phyloP scores from a whole-genome alignment of 2,888 invertebrate species.

The Conistra vaccinii region DNA sequence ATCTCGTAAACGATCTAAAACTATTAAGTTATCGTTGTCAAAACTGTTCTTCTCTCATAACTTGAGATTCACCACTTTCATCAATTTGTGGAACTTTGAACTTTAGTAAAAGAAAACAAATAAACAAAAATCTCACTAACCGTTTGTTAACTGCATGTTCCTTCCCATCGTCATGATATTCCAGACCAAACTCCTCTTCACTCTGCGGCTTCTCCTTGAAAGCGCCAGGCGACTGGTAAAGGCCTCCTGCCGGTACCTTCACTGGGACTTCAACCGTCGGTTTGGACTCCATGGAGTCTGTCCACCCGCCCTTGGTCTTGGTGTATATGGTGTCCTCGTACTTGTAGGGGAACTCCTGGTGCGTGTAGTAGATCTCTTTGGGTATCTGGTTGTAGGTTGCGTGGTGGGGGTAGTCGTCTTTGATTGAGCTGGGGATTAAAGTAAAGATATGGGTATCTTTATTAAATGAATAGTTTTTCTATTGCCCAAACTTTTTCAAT shows the following conservation, averaged over 20 bases:
- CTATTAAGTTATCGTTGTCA: not conserved
- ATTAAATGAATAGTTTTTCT: not conserved
- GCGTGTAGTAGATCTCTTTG: conserved; percentile 68
- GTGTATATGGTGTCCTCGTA: conserved; percentile 74
- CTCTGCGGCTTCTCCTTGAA: conserved; percentile 78
- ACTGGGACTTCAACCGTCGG: conserved; percentile 80
- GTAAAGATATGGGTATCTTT: not conserved
- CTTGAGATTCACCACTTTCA: not conserved
- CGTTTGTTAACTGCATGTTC: conserved; percentile 76
- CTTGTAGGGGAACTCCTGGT: conserved; percentile 79
- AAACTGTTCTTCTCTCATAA: not conserved
- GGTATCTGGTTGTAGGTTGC: conserved; percentile 70
- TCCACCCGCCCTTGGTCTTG: conserved; percentile 71
- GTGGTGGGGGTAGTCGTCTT: conserved; percentile 68
- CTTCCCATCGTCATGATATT: conserved; percentile 72
- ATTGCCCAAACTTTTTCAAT: not conserved
- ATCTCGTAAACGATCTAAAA: not conserved
- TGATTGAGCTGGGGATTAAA: conserved; percentile 70
- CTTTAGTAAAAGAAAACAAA: not conserved
- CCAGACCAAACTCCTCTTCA: conserved; percentile 74
- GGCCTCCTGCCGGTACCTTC: conserved; percentile 81
- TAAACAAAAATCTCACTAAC: conserved; percentile 64
- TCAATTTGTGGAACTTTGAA: not conserved
- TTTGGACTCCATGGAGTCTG: conserved; percentile 74
- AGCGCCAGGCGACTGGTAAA: conserved; percentile 79